Evolutionary conservation across 2,888 invertebrate species (phyloP).

Genomic region (Meliscaeva auricollis): DNA sequence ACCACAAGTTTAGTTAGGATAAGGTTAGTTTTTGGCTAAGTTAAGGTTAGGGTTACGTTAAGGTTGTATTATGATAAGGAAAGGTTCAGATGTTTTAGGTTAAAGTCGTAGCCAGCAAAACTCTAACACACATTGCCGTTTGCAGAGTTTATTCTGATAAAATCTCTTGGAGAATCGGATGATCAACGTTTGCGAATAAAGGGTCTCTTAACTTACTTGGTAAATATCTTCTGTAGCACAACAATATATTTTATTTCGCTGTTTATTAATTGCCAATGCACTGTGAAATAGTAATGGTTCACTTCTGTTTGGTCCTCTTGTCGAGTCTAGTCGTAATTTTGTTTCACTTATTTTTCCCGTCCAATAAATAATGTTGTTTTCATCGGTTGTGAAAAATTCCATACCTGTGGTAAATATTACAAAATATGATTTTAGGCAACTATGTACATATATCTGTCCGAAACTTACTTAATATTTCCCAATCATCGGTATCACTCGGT

Average conservation of each 20-base stretch:
- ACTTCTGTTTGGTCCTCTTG: conserved; percentile 81
- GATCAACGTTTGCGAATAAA: too few relatives aligned
- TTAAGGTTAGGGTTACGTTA: too few relatives aligned
- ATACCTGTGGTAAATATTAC: conserved; percentile 85
- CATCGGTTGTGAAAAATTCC: conserved; percentile 89
- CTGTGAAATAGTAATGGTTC: conserved; percentile 81
- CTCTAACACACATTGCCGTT: too few relatives aligned
- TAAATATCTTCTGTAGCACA: conserved; percentile 88
- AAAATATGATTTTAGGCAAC: background rate
- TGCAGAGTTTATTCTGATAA: too few relatives aligned
- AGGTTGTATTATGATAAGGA: too few relatives aligned
- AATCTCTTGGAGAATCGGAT: too few relatives aligned
- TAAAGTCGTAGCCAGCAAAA: too few relatives aligned
- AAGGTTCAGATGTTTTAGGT: too few relatives aligned
- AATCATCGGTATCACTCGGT: conserved; percentile 86
- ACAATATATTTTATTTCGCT: conserved; percentile 88
- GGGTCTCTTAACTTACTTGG: conserved; percentile 83
- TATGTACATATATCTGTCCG: background rate
- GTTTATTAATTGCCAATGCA: conserved; percentile 89
- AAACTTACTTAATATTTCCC: conserved; percentile 89
- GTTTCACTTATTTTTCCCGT: conserved; percentile 92
- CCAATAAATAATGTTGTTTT: conserved; percentile 92
- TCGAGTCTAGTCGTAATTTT: conserved; percentile 88
- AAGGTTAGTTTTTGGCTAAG: too few relatives aligned
- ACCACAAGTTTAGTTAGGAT: too few relatives aligned